Base-by-base conservation (phyloP, 2,113 vertebrate genomes). In the Loxodonta africana region DNA sequence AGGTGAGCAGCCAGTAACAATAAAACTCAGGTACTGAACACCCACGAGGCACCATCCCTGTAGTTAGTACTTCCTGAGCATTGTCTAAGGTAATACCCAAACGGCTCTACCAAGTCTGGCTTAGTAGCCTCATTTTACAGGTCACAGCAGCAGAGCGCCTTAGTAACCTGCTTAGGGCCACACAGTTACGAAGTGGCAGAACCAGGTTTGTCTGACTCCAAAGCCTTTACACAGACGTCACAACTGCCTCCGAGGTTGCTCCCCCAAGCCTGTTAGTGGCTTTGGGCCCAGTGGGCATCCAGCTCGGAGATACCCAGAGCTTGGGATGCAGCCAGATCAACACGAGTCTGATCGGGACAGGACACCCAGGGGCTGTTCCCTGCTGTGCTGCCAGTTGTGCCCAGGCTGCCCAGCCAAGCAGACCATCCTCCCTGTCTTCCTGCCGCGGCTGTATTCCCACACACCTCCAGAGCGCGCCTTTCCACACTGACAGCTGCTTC, bases 11-110 rank as follows among this genome's bases (percentile, higher is more conserved):
- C 41, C 18, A 44, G 4, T 23, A 18, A 41, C n/a, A 73, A 4
- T 23, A 67, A 0, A 17, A n/a, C 23, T 78, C 23, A 5, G 0
- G 0, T 33, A 15, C 1, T 5, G 4, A 62, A 2, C 26, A 10
- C 17, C 28, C 5, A 2, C 28, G 2, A 2, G 2, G 11, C 20
- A 51, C 37, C 6, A 1, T 69, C 21, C 84, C 18, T 11, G 57
- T 28, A 14, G 60, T n/a, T 73, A 48, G 28, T 41, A 7, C 11
- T 46, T 51, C 51, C 37, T 5, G 15, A 28, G 53, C 28, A 37
- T 28, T n/a, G 28, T 78, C 41, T 57, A 63, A 60, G n/a, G 73
- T 69, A 53, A 37, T n/a, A 28, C 5, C 20, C 67, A 69, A 7
- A 46, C 26, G 9, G 4, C 15, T 78, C 65, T 71, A 4, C 30